These are phyloP conservation scores for Parapsyche elsis DNA, from an alignment of 1,140 invertebrate species.

Conservation along the genomic window DNA sequence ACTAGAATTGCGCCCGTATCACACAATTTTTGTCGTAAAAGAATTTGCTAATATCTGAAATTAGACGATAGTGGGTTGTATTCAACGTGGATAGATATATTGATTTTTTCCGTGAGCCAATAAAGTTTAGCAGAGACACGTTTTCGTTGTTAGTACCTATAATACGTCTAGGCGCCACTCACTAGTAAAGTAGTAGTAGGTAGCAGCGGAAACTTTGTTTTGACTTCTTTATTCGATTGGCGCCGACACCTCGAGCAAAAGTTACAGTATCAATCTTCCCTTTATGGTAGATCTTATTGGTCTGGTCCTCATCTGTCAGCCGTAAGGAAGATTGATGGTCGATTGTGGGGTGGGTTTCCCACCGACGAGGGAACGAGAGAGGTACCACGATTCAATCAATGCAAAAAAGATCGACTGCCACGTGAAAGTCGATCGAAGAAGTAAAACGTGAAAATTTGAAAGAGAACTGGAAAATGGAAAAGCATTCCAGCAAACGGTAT, in stretches of 20 bases:
- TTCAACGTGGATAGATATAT: too few relatives aligned
- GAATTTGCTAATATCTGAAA: too few relatives aligned
- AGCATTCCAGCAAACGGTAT: too few relatives aligned
- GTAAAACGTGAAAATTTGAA: too few relatives aligned
- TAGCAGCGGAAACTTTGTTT: neutral
- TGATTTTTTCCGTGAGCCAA: too few relatives aligned
- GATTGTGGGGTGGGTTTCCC: neutral
- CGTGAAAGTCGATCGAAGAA: neutral
- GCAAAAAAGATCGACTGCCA: neutral
- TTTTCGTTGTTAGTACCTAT: neutral
- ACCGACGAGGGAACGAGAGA: too few relatives aligned
- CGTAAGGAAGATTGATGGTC: slow-evolving; percentile 35
- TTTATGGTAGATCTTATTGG: slow-evolving; percentile 39
- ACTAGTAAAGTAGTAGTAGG: neutral
- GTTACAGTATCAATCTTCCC: slow-evolving; percentile 38
- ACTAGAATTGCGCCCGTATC: too few relatives aligned
- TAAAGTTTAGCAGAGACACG: too few relatives aligned
- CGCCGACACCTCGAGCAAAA: slow-evolving; percentile 33
- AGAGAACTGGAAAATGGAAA: too few relatives aligned
- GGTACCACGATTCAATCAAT: neutral
- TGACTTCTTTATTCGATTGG: slow-evolving; percentile 36
- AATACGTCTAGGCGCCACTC: neutral
- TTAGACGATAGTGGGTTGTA: too few relatives aligned
- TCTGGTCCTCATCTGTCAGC: slow-evolving; percentile 33
- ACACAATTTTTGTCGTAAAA: too few relatives aligned